Base-by-base conservation (phyloP, 1,140 invertebrate genomes). In the Agrypnia vestita region DNA sequence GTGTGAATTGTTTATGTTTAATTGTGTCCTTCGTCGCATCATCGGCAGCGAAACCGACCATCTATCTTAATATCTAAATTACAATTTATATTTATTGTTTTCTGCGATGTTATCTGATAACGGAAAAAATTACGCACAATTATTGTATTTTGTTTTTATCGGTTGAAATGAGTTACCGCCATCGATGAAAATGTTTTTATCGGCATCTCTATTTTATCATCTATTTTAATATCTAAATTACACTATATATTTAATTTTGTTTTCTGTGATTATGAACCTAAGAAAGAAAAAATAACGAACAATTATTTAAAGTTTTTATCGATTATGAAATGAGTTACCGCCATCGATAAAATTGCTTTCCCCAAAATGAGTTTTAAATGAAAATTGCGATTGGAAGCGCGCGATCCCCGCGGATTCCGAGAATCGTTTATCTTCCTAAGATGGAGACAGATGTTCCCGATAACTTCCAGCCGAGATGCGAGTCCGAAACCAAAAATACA, bases 401-500 rank as follows among this genome's bases (percentile, higher is more conserved):
- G 64, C 64, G 62, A 46, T 67, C 12, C 12, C 25, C 17, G n/a
- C 43, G 43, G 15, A 69, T 49, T 51, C 49, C n/a, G 49, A 15
- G 49, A 13, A 51, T 51, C 49, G n/a, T 51, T 69, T 46, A 69
- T 69, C 64, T 69, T 69, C n/a, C 64, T 69, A 69, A 69, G 64
- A 69, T 69, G 64, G 64, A 69, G 64, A 69, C 64, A 69, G 64
- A 69, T 69, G 64, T 69, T 69, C 44, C 64, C 64, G 13, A 69
- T 69, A 69, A 69, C 43, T 69, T 69, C 64, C 44, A 69, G 44
- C 44, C 12, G n/a, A 69, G 64, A 69, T 69, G 44, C 43, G 61
- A 62, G 64, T 43, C 15, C 64, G 6, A n/a, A 62, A 69, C 44
- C 64, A 69, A 19, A 69, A 46, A 46, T 49, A 47, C 13, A 46